Evolutionary conservation across 2,888 invertebrate genomes (phyloP).

Genomic region (Latheticus oryzae): DNA sequence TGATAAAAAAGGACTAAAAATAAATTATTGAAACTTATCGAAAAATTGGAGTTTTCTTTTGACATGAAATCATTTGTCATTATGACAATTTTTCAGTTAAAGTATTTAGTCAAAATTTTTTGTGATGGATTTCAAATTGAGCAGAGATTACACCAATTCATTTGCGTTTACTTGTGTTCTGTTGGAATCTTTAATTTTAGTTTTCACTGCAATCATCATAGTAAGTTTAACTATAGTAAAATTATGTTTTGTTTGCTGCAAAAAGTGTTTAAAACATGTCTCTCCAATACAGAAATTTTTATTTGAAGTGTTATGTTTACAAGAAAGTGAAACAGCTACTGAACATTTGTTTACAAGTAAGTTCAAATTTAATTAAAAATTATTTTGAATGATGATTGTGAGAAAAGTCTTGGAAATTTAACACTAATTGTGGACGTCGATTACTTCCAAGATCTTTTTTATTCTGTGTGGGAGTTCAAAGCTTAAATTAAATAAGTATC

Average conservation of each 20-base stretch:
- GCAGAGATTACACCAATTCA: no score
- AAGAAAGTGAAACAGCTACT: neutral
- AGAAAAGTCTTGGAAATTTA: no score
- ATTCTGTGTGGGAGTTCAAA: no score
- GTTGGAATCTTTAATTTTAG: slow-evolving; percentile 2
- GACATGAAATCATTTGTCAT: slow-evolving; percentile 1
- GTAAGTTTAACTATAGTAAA: slow-evolving; percentile 4
- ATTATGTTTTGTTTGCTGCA: neutral
- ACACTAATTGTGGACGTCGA: no score
- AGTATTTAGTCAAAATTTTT: slow-evolving; percentile 15
- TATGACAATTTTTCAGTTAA: neutral
- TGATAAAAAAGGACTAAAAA: no score
- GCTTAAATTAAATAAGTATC: no score
- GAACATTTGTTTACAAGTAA: neutral
- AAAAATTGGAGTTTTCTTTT: no score
- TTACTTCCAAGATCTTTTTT: no score
- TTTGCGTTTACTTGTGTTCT: slow-evolving; percentile 2
- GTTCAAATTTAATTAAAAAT: no score
- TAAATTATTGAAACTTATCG: no score
- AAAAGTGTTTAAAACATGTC: slow-evolving; percentile 1
- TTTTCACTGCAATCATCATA: neutral
- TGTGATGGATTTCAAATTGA: no score
- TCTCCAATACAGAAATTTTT: slow-evolving; percentile 4
- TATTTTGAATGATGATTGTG: no score
- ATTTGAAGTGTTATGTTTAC: neutral